phyloP scores from a whole-genome alignment of 2,113 vertebrate genomes.

The Circaetus cinerascens region DNA sequence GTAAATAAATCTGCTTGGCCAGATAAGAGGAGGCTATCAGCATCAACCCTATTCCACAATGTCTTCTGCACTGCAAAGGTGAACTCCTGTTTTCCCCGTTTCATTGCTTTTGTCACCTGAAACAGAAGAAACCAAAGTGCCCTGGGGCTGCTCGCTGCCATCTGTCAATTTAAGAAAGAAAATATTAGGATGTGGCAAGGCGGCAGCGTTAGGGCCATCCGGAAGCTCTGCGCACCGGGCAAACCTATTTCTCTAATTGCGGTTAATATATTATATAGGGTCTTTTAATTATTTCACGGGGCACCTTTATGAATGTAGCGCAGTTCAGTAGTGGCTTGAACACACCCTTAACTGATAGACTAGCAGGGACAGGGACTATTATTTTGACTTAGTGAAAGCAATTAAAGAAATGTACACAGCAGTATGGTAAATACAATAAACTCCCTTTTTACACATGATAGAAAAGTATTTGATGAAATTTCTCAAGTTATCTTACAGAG shows the following conservation, averaged over 20 bases:
- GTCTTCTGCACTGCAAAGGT: neutral
- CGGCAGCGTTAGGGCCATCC: rapidly evolving
- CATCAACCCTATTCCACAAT: neutral
- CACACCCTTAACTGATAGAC: neutral
- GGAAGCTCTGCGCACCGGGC: neutral
- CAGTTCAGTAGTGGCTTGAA: neutral
- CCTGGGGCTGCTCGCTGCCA: neutral
- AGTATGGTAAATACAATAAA: neutral
- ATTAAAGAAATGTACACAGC: neutral
- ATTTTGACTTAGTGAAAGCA: neutral
- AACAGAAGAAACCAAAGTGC: neutral
- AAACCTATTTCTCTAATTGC: neutral
- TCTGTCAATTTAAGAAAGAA: neutral
- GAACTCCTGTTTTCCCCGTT: neutral
- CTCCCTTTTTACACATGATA: neutral
- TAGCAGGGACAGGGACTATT: neutral
- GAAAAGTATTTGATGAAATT: neutral
- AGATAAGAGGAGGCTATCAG: neutral
- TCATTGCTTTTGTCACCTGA: neutral
- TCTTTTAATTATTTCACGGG: neutral
- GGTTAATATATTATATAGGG: rapidly evolving
- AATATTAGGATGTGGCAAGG: neutral
- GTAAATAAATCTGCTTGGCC: neutral
- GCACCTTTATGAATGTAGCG: rapidly evolving
- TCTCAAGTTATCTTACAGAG: neutral